Evolutionary conservation across 2,113 vertebrate genomes (phyloP).

Genomic region (Apistogramma diplotaenia): DNA sequence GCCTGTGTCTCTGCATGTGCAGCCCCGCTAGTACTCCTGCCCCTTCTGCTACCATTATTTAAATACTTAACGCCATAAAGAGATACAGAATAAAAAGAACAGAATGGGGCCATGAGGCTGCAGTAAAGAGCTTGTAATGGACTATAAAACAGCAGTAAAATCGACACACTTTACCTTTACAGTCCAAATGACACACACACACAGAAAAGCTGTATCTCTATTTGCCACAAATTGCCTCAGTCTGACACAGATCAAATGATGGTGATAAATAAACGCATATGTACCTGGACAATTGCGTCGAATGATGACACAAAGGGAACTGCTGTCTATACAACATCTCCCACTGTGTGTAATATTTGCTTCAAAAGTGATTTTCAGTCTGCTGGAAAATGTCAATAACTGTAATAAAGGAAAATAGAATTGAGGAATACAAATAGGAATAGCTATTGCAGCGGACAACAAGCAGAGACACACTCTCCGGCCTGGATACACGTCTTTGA

Average conservation of each 20-base stretch:
- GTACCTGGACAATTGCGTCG: not conserved
- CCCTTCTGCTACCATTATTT: constrained; percentile 42
- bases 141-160: constrained; percentile 61
- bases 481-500: constrained; percentile 16
- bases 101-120: constrained; percentile 44
- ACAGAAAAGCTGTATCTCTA: not conserved
- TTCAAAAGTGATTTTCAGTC: constrained; percentile 4
- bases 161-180: constrained; percentile 19
- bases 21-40: not conserved
- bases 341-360: not conserved
- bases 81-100: constrained; percentile 50
- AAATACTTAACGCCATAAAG: constrained; percentile 53
- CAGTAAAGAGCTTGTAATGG: constrained; percentile 52
- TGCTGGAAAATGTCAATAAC: constrained; percentile 2
- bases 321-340: not conserved
- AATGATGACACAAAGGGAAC: not conserved
- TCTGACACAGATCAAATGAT: constrained; percentile 6
- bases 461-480: not conserved
- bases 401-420: not conserved
- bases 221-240: not conserved
- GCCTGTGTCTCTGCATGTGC: constrained; percentile 1
- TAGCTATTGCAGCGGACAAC: not conserved
- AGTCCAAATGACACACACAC: constrained; percentile 3
- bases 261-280: not conserved
- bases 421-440: constrained; percentile 1